Evolutionary conservation across 2,888 invertebrate species (phyloP).

Genomic region (Zaprionus bogoriensis): DNA sequence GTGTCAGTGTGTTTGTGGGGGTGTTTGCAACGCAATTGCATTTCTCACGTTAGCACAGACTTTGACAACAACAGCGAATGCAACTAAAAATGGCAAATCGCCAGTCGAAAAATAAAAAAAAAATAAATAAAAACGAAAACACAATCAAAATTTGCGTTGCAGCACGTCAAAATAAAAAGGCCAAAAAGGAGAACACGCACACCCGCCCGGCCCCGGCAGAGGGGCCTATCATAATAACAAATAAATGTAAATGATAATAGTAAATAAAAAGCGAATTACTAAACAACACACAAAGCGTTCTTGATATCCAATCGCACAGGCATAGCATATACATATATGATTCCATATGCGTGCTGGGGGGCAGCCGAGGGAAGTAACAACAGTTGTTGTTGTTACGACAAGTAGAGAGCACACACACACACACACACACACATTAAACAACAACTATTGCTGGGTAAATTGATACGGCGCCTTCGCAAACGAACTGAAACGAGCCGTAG

Average conservation of each 20-base stretch:
- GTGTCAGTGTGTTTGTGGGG: conserved; percentile 9
- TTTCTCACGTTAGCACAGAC: conserved; percentile 52
- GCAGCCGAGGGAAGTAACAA: conserved; percentile 36
- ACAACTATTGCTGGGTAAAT: conserved; percentile 66
- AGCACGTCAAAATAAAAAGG: conserved; percentile 59
- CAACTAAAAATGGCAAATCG: conserved; percentile 57
- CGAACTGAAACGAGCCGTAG: conserved; percentile 49
- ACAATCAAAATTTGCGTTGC: conserved; percentile 38
- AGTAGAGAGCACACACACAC: conserved; percentile 39
- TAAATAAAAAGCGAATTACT: conserved; percentile 77
- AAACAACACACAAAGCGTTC: conserved; percentile 63
- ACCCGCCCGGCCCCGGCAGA: conserved; percentile 6
- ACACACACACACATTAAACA: conserved; percentile 28
- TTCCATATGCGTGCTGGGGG: conserved; percentile 44
- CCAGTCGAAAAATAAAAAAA: conserved; percentile 65
- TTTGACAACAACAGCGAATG: conserved; percentile 36
- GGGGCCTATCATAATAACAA: conserved; percentile 70
- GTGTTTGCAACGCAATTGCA: conserved; percentile 67
- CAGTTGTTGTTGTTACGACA: conserved; percentile 46
- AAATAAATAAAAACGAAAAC: conserved; percentile 40
- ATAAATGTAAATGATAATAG: conserved; percentile 76
- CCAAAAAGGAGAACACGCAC: conserved; percentile 15
- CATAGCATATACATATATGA: neutral
- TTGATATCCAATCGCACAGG: conserved; percentile 51
- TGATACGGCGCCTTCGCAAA: conserved; percentile 70